A percentile compares a stretch with the other conserved stretches of the same genome.
phyloP scores from a whole-genome alignment of 2,113 vertebrate species.

The Xiphophorus hellerii region DNA sequence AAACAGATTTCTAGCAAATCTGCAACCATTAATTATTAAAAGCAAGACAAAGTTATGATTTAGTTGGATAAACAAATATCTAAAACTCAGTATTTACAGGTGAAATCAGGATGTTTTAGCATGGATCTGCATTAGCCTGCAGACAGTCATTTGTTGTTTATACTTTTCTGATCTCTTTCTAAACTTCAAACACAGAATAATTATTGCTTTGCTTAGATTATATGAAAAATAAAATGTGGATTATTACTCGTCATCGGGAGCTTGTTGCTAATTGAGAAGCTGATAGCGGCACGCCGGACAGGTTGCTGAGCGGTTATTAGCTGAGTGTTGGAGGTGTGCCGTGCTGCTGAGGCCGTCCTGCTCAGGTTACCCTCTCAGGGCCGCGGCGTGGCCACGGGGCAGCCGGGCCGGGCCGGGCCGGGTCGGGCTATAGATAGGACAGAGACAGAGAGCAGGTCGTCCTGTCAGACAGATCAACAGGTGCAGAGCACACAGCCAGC shows the following conservation, averaged over 20 bases:
- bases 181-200: too few species aligned
- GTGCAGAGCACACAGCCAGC: slow-evolving; percentile 64
- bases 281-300: not conserved
- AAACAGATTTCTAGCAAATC: too few species aligned
- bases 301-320: slow-evolving; percentile 3
- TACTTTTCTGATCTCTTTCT: too few species aligned
- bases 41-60: too few species aligned
- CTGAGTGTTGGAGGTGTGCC: slow-evolving; percentile 43
- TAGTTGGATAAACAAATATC: too few species aligned
- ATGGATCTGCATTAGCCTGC: too few species aligned
- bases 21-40: too few species aligned
- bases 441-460: slow-evolving; percentile 73
- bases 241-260: not conserved
- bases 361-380: slow-evolving; percentile 68
- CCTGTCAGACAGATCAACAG: slow-evolving; percentile 76
- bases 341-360: slow-evolving; percentile 45
- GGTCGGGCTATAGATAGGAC: slow-evolving; percentile 80
- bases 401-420: slow-evolving; percentile 38
- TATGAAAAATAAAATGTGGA: too few species aligned
- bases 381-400: slow-evolving; percentile 52
- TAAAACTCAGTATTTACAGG: too few species aligned
- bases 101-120: too few species aligned
- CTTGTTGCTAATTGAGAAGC: not conserved
- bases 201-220: too few species aligned
- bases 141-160: too few species aligned